Percentiles rank a stretch among this genome's conserved stretches.
These are phyloP conservation scores for Brachionus koreanus DNA, from an alignment of 1,140 invertebrate species.

Conservation along the genomic window DNA sequence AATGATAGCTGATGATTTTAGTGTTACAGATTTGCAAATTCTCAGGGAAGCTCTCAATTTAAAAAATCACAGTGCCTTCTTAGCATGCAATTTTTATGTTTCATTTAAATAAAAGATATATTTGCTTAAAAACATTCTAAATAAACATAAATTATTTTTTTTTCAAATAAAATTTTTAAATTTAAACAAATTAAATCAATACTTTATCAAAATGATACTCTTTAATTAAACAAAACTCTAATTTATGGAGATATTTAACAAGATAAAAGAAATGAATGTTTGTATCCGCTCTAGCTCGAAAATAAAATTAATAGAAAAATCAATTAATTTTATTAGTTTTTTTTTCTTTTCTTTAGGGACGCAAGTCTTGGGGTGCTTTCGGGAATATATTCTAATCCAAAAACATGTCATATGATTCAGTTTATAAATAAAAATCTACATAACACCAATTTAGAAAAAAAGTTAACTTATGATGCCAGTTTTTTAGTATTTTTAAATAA, in stretches of 20 bases:
- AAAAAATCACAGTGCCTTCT: not conserved
- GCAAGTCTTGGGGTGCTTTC: not conserved
- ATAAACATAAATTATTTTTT: slow-evolving; percentile 40
- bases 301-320: not conserved
- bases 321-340: not conserved
- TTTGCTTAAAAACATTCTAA: not conserved
- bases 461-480: not conserved
- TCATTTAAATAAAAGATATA: not conserved
- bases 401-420: not conserved
- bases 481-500: too few species aligned
- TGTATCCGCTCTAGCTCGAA: not conserved
- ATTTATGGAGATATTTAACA: not conserved
- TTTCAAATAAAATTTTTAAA: not conserved
- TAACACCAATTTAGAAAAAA: not conserved
- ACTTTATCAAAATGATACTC: not conserved
- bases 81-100: not conserved
- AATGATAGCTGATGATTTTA: not conserved
- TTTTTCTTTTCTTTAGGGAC: not conserved
- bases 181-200: slow-evolving; percentile 4
- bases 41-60: too few species aligned
- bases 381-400: not conserved
- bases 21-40: not conserved
- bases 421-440: not conserved
- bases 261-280: not conserved
- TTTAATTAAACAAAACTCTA: not conserved